Evolutionary conservation across 2,113 vertebrate genomes (phyloP).

Genomic region (Petrocephalus microphthalmus): DNA sequence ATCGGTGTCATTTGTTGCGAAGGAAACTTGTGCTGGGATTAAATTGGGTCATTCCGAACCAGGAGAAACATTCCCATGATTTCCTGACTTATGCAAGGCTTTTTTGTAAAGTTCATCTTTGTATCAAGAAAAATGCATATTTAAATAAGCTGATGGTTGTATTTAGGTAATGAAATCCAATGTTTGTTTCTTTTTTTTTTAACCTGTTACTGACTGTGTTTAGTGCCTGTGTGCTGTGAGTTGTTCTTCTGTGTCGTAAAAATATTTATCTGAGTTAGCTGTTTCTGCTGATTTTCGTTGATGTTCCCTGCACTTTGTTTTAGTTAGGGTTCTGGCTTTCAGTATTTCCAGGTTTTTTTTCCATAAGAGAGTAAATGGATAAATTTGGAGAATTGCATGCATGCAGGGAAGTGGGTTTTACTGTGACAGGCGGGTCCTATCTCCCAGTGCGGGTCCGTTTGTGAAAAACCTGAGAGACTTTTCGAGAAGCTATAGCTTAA

Average conservation of each 20-base stretch:
- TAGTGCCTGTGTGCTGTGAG: conserved; percentile 82
- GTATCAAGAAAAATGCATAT: conserved; percentile 47
- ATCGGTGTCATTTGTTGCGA: background rate
- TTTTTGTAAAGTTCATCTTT: conserved; percentile 49
- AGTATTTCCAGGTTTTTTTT: conserved; percentile 59
- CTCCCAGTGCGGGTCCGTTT: conserved; percentile 8
- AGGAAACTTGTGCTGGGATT: background rate
- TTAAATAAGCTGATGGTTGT: conserved; percentile 47
- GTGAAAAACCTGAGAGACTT: conserved; percentile 18
- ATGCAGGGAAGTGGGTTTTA: conserved; percentile 62
- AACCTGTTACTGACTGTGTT: conserved; percentile 65
- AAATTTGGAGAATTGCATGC: conserved; percentile 53
- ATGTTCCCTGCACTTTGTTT: conserved; percentile 64
- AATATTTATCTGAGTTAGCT: conserved; percentile 68
- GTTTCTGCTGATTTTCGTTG: conserved; percentile 67
- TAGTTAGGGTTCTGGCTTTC: conserved; percentile 59
- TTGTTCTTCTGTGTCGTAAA: conserved; percentile 72
- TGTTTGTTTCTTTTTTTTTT: conserved; percentile 28
- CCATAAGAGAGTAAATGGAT: conserved; percentile 33
- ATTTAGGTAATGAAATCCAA: conserved; percentile 62
- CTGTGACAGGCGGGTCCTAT: conserved; percentile 28
- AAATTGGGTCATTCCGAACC: background rate
- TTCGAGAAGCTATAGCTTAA: conserved; percentile 17
- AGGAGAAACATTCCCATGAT: conserved; percentile 22
- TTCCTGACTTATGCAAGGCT: conserved; percentile 53